phyloP scores from a whole-genome alignment of 2,888 invertebrate genomes.

The Yponomeuta malinellus region DNA sequence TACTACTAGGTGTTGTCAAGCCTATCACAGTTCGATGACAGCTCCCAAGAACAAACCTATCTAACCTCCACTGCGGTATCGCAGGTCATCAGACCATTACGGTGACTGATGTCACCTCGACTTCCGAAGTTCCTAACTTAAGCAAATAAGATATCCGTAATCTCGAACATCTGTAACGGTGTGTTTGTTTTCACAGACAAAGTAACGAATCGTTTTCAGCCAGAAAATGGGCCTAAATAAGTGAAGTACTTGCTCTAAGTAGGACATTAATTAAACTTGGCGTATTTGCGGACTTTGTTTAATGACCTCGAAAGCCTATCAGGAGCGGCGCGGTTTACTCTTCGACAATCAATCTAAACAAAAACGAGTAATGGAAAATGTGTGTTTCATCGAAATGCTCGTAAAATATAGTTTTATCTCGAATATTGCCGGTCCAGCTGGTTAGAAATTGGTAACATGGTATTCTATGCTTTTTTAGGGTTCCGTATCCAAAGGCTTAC shows the following conservation, averaged over 20 bases:
- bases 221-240: neutral
- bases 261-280: neutral
- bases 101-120: neutral
- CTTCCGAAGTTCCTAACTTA: neutral
- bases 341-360: neutral
- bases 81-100: no score
- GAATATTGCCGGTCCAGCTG: neutral
- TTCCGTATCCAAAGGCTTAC: no score
- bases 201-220: neutral
- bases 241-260: neutral
- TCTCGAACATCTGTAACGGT: neutral
- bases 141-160: neutral
- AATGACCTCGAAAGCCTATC: neutral
- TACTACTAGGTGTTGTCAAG: no score
- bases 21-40: no score
- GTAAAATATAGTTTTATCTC: neutral
- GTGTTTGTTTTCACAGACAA: neutral
- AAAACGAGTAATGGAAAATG: neutral
- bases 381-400: neutral
- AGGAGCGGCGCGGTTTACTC: neutral
- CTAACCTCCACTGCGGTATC: no score
- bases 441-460: neutral
- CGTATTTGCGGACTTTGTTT: slow-evolving; percentile 1
- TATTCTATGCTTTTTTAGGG: no score
- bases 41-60: no score